Evolutionary conservation across 2,888 invertebrate genomes (phyloP), one percentile per base, ranked within the genome.

Genomic region (Zeuzera pyrina): DNA sequence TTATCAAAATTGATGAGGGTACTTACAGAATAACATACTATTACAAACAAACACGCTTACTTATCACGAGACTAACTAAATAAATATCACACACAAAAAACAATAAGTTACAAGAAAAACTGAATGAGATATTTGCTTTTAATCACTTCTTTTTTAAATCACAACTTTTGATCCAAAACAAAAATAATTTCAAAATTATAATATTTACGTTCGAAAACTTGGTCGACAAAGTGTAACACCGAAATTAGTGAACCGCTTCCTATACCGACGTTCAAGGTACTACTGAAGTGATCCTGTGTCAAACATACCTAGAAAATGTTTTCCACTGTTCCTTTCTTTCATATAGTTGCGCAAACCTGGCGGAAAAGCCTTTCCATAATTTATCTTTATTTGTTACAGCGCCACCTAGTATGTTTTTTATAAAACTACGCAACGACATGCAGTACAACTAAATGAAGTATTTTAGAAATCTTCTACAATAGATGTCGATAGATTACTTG

Each of bases 271-370:
- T 50, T 57, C 57, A 60, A 65, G 57, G 62, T 67, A 53, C 58
- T 55, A 79, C 79, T 79, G 69, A 69, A 48, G 55, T 55, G 49
- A 40, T 48, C 59, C 47, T 45, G 30, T 23, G 29, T 32, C 46
- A 56, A 61, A 60, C 55, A 49, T 51, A 46, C 57, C 57, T 52
- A 47, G 57, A 59, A 66, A 67, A 53, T 52, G 31, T 68, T 67
- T 67, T 61, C 60, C 58, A 55, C 53, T 57, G 57, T 59, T 66
- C 59, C 64, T 63, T 64, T 60, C 57, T 64, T 57, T 56, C 54
- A 40, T 57, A 60, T 52, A 52, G 52, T 56, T 68, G 71, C 72
- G 70, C 71, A 71, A 74, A 70, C 68, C 72, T 69, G 61, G 60
- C 52, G 61, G 60, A 57, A 71, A 66, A 62, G 47, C 51, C 47